phyloP scores from a whole-genome alignment of 2,797 vertebrate species.

The Chrosomus eos region DNA sequence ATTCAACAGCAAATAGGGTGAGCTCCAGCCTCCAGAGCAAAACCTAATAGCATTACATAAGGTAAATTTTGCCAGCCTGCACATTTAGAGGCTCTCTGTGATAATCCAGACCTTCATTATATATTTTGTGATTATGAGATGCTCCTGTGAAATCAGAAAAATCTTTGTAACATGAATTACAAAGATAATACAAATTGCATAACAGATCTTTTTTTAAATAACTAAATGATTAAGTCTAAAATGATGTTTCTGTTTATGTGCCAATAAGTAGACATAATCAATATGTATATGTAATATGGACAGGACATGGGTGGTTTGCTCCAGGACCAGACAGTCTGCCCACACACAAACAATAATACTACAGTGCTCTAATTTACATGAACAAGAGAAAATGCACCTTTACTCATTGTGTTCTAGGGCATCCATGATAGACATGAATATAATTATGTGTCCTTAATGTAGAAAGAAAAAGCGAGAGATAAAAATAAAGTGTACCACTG shows the following conservation, averaged over 20 bases:
- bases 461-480: neutral
- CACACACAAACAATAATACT: neutral
- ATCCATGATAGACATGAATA: neutral
- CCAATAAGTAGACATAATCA: neutral
- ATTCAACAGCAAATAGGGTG: neutral
- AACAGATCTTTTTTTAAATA: neutral
- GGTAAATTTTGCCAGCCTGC: conserved; percentile 50
- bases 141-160: conserved; percentile 27
- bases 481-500: conserved; percentile 78
- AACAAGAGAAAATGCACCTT: neutral
- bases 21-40: conserved; percentile 6
- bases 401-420: neutral
- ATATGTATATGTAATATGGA: neutral
- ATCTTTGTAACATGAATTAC: conserved; percentile 40
- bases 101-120: conserved; percentile 58
- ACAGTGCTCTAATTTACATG: neutral
- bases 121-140: conserved; percentile 61
- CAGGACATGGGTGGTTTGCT: neutral
- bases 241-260: neutral
- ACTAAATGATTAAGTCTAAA: neutral
- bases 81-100: conserved; percentile 57
- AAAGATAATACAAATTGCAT: conserved; percentile 15
- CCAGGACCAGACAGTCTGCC: neutral
- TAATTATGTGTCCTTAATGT: neutral
- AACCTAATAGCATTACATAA: conserved; percentile 64